Evolutionary conservation across 2,113 vertebrate species (phyloP).

Genomic region (Hippotragus niger): DNA sequence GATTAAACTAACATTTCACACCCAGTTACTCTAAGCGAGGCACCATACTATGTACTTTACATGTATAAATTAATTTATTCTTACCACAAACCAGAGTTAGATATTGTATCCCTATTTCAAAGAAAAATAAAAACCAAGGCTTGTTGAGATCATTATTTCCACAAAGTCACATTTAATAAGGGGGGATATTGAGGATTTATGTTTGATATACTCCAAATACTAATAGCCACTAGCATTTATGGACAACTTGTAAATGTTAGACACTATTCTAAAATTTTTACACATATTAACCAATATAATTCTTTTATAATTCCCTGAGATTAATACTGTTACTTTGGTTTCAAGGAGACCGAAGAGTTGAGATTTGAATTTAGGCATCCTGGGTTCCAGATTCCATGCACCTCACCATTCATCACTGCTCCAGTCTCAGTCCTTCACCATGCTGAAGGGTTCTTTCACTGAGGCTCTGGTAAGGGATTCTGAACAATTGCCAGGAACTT

Average conservation of each 20-base stretch:
- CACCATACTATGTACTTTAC: not conserved
- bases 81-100: not conserved
- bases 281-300: not conserved
- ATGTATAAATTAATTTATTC: not conserved
- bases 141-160: not conserved
- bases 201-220: not conserved
- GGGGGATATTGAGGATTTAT: not conserved
- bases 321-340: not conserved
- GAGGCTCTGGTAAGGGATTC: not conserved
- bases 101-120: not conserved
- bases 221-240: not conserved
- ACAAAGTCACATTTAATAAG: not conserved
- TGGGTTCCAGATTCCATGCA: too few species aligned
- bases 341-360: not conserved
- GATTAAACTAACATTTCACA: not conserved
- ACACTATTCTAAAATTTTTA: not conserved
- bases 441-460: not conserved
- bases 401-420: fast-evolving
- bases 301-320: not conserved
- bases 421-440: not conserved
- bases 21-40: not conserved
- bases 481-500: not conserved
- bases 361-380: not conserved
- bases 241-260: not conserved
- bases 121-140: not conserved